Conservation (phyloP, 1,140 invertebrate species). For the Lepidotrigona ventralis region DNA sequence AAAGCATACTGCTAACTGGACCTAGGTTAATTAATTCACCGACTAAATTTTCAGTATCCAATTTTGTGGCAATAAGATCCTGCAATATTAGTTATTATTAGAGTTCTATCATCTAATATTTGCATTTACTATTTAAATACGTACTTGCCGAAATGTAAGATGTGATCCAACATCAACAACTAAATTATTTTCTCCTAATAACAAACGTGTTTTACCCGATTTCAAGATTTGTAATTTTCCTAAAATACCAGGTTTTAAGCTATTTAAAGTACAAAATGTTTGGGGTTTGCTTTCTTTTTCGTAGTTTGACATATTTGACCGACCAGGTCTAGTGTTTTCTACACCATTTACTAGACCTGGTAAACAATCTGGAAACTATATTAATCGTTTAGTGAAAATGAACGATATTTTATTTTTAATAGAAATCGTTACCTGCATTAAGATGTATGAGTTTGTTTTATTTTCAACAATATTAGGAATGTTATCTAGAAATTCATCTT, state of each 20-base stretch:
- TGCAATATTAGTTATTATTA: constrained; percentile 57
- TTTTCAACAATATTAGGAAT: constrained; percentile 70
- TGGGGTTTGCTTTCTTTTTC: constrained; percentile 53
- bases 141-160: constrained; percentile 73
- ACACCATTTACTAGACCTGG: constrained; percentile 66
- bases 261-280: constrained; percentile 63
- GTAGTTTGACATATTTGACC: constrained; percentile 29
- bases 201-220: constrained; percentile 73
- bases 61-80: constrained; percentile 75
- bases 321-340: constrained; percentile 52
- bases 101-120: background rate
- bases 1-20: constrained; percentile 67
- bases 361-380: constrained; percentile 76
- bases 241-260: constrained; percentile 72
- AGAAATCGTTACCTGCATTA: constrained; percentile 69
- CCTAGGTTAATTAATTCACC: constrained; percentile 76
- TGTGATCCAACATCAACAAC: constrained; percentile 70
- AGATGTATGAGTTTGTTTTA: constrained; percentile 69
- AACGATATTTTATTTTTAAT: background rate
- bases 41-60: constrained; percentile 66
- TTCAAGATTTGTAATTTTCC: constrained; percentile 76
- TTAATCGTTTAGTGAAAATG: constrained; percentile 18
- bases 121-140: background rate
- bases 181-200: constrained; percentile 74
- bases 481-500: constrained; percentile 33